Evolutionary conservation across 2,113 vertebrate species (phyloP).

Genomic region (Gadus chalcogrammus): DNA sequence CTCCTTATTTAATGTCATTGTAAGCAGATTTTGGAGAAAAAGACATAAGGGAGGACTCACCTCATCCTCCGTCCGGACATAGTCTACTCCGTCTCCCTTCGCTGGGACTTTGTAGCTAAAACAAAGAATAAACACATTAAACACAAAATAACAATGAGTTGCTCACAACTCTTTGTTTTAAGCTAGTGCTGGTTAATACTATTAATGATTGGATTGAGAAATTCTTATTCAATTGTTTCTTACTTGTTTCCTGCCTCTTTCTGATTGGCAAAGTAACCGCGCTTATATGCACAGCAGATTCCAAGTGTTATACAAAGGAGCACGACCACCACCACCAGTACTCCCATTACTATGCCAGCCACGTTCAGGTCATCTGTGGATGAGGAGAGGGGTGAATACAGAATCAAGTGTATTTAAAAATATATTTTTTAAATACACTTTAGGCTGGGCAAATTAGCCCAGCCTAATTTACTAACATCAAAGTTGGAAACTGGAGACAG

Average conservation of each 20-base stretch:
- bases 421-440: too few relatives aligned
- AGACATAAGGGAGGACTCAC: slow-evolving; percentile 60
- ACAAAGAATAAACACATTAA: slow-evolving; percentile 24
- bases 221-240: slow-evolving; percentile 24
- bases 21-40: too few relatives aligned
- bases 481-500: too few relatives aligned
- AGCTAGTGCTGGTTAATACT: too few relatives aligned
- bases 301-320: slow-evolving; percentile 84
- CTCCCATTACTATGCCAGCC: slow-evolving; percentile 82
- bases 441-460: too few relatives aligned
- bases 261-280: slow-evolving; percentile 85
- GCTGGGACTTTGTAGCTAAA: slow-evolving; percentile 88
- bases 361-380: slow-evolving; percentile 88
- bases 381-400: background rate
- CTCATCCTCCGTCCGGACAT: slow-evolving; percentile 93
- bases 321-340: slow-evolving; percentile 86
- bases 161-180: too few relatives aligned
- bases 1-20: too few relatives aligned
- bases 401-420: background rate
- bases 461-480: too few relatives aligned
- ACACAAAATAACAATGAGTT: background rate
- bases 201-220: background rate
- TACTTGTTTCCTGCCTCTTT: slow-evolving; percentile 87
- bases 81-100: slow-evolving; percentile 90
- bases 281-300: slow-evolving; percentile 92